Percentiles rank a stretch among this genome's conserved stretches.
These are phyloP conservation scores for Rhadina sibilatrix DNA, from an alignment of 2,113 vertebrate genomes.

Conservation along the genomic window DNA sequence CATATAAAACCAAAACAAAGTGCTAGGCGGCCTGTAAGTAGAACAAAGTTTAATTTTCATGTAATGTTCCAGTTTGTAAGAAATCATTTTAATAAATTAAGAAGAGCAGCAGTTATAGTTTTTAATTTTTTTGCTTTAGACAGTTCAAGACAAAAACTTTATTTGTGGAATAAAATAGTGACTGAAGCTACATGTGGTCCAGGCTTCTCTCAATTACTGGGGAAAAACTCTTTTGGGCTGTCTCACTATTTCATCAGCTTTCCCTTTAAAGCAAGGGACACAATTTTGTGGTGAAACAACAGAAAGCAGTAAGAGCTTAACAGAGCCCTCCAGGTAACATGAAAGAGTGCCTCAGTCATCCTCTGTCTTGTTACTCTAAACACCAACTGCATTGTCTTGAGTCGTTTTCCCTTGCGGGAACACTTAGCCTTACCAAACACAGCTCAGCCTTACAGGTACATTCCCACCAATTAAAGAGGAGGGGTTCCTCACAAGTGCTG, in stretches of 20 bases:
- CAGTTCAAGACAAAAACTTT: background rate
- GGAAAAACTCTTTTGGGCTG: background rate
- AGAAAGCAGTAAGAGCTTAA: constrained; percentile 48
- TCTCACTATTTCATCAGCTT: constrained; percentile 19
- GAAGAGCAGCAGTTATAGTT: background rate
- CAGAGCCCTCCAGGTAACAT: constrained; percentile 58
- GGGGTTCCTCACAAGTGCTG: constrained; percentile 70
- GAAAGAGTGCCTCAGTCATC: constrained; percentile 62
- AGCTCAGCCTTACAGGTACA: constrained; percentile 63
- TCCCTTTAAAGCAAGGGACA: constrained; percentile 33
- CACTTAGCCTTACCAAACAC: constrained; percentile 65
- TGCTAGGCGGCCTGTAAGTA: background rate
- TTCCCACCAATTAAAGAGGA: constrained; percentile 70
- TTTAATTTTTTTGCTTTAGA: background rate
- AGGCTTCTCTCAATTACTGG: background rate
- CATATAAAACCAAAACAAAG: background rate
- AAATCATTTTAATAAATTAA: background rate
- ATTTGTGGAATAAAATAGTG: background rate
- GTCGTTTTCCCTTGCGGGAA: constrained; percentile 64
- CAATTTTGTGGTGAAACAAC: constrained; percentile 23
- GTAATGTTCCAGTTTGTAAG: background rate
- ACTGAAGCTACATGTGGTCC: background rate
- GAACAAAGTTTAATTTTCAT: constrained; percentile 3
- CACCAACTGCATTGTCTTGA: constrained; percentile 65
- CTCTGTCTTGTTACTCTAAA: constrained; percentile 61